A percentile compares a stretch with the other conserved stretches of the same genome.
phyloP scores from a whole-genome alignment of 1,140 invertebrate species.

The Pogonus chalceus region DNA sequence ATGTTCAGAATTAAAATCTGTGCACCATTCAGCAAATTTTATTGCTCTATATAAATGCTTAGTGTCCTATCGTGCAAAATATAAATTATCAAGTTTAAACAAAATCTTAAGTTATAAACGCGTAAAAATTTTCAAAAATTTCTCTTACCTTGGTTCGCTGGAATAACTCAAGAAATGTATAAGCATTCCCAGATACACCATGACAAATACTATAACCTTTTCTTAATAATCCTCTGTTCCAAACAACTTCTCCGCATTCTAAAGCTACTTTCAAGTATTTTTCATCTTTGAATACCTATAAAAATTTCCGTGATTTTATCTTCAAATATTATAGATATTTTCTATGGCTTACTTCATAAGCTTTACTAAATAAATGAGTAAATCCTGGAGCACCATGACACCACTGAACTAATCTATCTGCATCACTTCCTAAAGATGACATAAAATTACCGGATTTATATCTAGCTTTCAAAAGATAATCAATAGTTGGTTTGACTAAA shows the following conservation, averaged over 20 bases:
- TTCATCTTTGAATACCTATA: slow-evolving; percentile 58
- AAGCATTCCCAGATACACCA: slow-evolving; percentile 85
- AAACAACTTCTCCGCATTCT: slow-evolving; percentile 67
- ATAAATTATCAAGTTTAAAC: slow-evolving; percentile 5
- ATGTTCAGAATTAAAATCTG: slow-evolving; percentile 53
- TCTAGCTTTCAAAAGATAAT: slow-evolving; percentile 47
- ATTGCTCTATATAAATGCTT: slow-evolving; percentile 66
- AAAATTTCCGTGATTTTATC: slow-evolving; percentile 9
- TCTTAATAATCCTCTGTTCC: slow-evolving; percentile 72
- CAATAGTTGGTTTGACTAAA: slow-evolving; percentile 50
- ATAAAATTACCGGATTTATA: slow-evolving; percentile 73
- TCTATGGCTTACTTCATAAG: slow-evolving; percentile 55
- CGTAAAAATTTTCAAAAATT: slow-evolving; percentile 9
- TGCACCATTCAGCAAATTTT: slow-evolving; percentile 78
- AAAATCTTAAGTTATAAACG: slow-evolving; percentile 6
- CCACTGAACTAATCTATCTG: slow-evolving; percentile 84
- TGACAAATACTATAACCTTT: slow-evolving; percentile 92
- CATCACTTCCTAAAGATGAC: slow-evolving; percentile 60
- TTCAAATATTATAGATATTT: slow-evolving; percentile 13
- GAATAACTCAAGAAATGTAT: slow-evolving; percentile 73
- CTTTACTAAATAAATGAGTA: slow-evolving; percentile 61
- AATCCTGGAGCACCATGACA: slow-evolving; percentile 91
- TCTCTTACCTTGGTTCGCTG: slow-evolving; percentile 60
- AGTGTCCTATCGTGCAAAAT: slow-evolving; percentile 41
- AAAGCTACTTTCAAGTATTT: slow-evolving; percentile 65